A percentile compares a stretch with the other conserved stretches of the same genome.
Evolutionary conservation across 2,113 vertebrate species (phyloP).

Genomic region (Notechis scutatus): DNA sequence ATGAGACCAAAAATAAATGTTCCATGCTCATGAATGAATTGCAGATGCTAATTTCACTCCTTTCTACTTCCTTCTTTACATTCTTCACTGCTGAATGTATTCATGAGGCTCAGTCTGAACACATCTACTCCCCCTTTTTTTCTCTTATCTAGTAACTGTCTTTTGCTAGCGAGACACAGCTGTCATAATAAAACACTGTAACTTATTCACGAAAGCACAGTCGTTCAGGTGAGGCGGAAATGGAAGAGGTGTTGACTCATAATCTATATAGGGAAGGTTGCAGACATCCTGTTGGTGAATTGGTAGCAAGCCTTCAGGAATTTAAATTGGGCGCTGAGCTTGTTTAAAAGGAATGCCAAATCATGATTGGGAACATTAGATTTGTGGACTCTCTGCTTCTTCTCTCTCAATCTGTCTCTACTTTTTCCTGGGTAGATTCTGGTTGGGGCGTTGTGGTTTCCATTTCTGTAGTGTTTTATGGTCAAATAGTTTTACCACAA

Average conservation of each 20-base stretch:
- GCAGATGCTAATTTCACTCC: slow-evolving; percentile 61
- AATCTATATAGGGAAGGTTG: neutral
- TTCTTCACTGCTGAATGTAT: slow-evolving; percentile 66
- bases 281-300: neutral
- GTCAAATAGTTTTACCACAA: neutral
- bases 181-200: slow-evolving; percentile 51
- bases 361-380: neutral
- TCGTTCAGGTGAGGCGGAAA: slow-evolving; percentile 25
- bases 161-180: slow-evolving; percentile 41
- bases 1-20: slow-evolving; percentile 53
- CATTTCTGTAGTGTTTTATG: neutral
- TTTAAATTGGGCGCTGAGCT: neutral
- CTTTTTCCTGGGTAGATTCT: neutral
- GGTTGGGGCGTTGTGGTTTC: neutral
- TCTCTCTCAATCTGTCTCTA: neutral
- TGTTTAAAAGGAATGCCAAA: neutral
- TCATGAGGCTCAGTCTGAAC: slow-evolving; percentile 53
- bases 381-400: neutral
- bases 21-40: slow-evolving; percentile 61
- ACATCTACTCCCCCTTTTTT: slow-evolving; percentile 18
- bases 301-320: neutral
- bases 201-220: slow-evolving; percentile 41
- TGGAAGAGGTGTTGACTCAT: slow-evolving; percentile 7
- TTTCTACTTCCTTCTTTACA: slow-evolving; percentile 45
- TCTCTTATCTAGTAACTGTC: slow-evolving; percentile 45